Base-by-base conservation (phyloP, 2,888 invertebrate genomes). In the Clunio marinus region DNA sequence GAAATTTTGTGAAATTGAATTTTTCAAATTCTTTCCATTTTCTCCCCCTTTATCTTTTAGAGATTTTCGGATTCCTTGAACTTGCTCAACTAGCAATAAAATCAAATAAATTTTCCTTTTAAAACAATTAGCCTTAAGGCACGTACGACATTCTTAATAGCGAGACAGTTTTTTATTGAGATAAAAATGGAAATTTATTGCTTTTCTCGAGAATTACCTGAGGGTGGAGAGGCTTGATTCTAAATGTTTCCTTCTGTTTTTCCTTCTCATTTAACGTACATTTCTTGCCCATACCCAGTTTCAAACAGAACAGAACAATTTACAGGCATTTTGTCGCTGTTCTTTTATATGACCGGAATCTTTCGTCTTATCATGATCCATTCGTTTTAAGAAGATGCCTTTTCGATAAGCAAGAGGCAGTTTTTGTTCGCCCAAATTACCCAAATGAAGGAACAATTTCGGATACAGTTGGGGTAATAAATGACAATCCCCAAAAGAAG, bases 101-200 rank as follows among this genome's bases (percentile, higher is more conserved):
- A 63, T 63, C 63, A 63, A 63, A 63, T 63, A 63, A 63, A 63
- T 63, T 63, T 63, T 45, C 63, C 17, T 45, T 45, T 63, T 2
- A 41, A 63, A 63, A 63, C 63, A 63, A 63, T 63, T 63, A 63
- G 63, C 63, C 27, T 45, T 25, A 20, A 63, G 63, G 63, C 63
- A 63, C 63, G 63, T 63, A 63, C 63, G 27, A 63, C 63, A 45
- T 63, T 25, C 63, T 63, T 63, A 63, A 63, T 63, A 27, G 63
- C 63, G 24, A 63, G 63, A 63, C 63, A 63, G 45, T 45, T 45
- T 63, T 63, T 63, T 63, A 63, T 63, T 63, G 63, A 63, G 63
- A 63, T 63, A 63, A 63, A 41, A 63, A 63, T 63, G 63, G 63
- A 63, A 63, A 63, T 63, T 63, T 63, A 63, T 63, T 8, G 63